Conservation (phyloP, 2,797 vertebrate species). For the Cygnus olor region DNA sequence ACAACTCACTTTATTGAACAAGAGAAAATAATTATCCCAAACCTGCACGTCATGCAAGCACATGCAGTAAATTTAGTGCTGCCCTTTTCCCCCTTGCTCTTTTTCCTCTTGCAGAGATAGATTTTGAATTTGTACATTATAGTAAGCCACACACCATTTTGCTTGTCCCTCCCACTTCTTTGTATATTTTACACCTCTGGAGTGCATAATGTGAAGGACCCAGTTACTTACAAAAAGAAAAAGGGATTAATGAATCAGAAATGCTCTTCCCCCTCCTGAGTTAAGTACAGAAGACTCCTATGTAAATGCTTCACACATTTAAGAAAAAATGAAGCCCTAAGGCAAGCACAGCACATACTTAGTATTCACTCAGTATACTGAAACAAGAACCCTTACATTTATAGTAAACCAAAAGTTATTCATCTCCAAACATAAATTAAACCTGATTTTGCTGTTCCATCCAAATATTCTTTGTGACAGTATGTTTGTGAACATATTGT, state of each 20-base stretch:
- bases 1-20: conserved; percentile 66
- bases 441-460: conserved; percentile 5
- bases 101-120: conserved; percentile 16
- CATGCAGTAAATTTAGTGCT: conserved; percentile 47
- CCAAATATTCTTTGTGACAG: neutral
- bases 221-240: conserved; percentile 52
- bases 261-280: conserved; percentile 68
- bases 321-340: conserved; percentile 67
- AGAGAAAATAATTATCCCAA: conserved; percentile 66
- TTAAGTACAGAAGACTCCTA: conserved; percentile 70
- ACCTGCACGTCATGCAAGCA: conserved; percentile 60
- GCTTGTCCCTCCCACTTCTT: conserved; percentile 51
- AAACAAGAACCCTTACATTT: conserved; percentile 48
- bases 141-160: conserved; percentile 40
- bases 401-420: conserved; percentile 51
- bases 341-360: conserved; percentile 63
- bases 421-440: conserved; percentile 37
- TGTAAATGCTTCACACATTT: conserved; percentile 65
- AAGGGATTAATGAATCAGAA: conserved; percentile 69
- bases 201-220: conserved; percentile 53
- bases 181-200: conserved; percentile 56
- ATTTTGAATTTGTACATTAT: conserved; percentile 56
- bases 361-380: conserved; percentile 66
- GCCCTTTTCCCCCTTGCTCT: conserved; percentile 1
- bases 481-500: neutral